Evolutionary conservation across 2,113 vertebrate genomes (phyloP).

Genomic region (Hystrix cristata): DNA sequence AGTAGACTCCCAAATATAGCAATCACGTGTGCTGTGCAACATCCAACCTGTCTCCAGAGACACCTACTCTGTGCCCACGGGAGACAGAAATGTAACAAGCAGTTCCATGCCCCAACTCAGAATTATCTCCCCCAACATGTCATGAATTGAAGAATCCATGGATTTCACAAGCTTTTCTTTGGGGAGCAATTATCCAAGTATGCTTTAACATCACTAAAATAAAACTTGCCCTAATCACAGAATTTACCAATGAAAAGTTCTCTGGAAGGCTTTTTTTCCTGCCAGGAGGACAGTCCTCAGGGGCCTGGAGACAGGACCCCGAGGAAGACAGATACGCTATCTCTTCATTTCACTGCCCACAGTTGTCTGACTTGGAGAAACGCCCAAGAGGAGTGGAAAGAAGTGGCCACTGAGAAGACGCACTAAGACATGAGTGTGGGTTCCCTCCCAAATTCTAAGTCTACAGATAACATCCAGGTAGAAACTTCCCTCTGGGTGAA

Average conservation of each 20-base stretch:
- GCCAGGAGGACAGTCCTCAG: neutral
- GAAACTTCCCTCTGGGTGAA: neutral
- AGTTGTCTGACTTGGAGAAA: neutral
- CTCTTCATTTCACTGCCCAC: neutral
- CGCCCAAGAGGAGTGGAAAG: neutral
- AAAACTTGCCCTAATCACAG: neutral
- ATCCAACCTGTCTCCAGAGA: neutral
- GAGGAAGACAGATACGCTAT: neutral
- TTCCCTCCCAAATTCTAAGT: neutral
- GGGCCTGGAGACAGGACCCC: neutral
- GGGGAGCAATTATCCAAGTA: neutral
- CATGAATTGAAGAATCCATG: neutral
- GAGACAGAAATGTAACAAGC: neutral
- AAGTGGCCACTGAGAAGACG: neutral
- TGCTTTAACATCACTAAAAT: neutral
- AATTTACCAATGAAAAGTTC: neutral
- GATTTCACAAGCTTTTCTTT: neutral
- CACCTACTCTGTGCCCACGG: neutral
- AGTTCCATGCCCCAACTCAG: neutral
- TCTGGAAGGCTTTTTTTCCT: neutral
- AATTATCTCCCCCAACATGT: neutral
- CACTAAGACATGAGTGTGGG: neutral
- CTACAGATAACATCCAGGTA: neutral
- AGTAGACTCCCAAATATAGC: neutral
- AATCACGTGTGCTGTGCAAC: neutral